Conservation (phyloP, 2,113 vertebrate species). For the Ranitomeya variabilis region DNA sequence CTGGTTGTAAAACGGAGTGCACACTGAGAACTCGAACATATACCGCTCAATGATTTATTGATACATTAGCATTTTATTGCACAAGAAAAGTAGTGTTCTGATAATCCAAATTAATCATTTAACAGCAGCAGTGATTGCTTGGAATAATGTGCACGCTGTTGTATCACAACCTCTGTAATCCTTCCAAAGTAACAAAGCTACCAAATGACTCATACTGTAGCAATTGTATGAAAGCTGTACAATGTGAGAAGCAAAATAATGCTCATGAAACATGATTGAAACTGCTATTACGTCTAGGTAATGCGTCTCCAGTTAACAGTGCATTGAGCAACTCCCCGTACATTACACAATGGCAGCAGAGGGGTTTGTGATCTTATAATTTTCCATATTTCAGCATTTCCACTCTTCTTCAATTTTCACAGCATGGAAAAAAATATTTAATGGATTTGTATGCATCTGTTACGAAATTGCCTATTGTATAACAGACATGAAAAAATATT, state of each 20-base stretch:
- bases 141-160: constrained; percentile 20
- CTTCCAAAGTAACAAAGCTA: constrained; percentile 35
- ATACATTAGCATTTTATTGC: constrained; percentile 40
- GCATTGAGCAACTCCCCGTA: constrained; percentile 1
- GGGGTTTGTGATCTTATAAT: constrained; percentile 47
- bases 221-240: constrained; percentile 43
- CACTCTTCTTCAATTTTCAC: constrained; percentile 54
- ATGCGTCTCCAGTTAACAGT: constrained; percentile 36
- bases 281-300: constrained; percentile 40
- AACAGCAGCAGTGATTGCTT: constrained; percentile 22
- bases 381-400: constrained; percentile 28
- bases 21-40: neutral
- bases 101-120: constrained; percentile 41
- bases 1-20: neutral
- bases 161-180: constrained; percentile 38
- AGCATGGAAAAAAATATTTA: constrained; percentile 48
- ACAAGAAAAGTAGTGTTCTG: constrained; percentile 19
- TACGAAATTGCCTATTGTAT: constrained; percentile 35
- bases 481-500: constrained; percentile 32
- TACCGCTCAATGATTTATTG: constrained; percentile 20
- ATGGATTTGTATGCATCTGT: constrained; percentile 48
- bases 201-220: constrained; percentile 43
- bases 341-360: constrained; percentile 30
- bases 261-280: constrained; percentile 35
- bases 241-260: constrained; percentile 44